Conservation (phyloP, 2,888 invertebrate genomes). For the Gerosis bhagava region DNA sequence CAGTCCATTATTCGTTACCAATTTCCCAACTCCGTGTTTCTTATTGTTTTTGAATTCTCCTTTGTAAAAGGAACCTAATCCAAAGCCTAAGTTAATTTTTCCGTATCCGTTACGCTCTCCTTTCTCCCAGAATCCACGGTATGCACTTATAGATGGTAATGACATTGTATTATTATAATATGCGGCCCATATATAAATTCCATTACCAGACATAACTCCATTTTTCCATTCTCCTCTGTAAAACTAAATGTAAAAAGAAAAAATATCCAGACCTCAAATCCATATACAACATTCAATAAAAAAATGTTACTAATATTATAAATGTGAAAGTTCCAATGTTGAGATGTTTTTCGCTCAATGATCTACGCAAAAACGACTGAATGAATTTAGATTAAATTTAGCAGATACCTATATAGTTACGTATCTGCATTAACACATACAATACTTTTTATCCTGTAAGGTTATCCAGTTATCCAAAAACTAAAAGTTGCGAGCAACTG, state of each 20-base stretch:
- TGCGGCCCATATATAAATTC: constrained; percentile 82
- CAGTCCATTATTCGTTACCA: constrained; percentile 81
- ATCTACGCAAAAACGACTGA: too few species aligned
- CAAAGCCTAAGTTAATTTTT: constrained; percentile 69
- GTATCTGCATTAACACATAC: too few species aligned
- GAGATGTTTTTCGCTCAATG: too few species aligned
- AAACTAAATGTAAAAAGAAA: constrained; percentile 54
- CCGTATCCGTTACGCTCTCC: constrained; percentile 80
- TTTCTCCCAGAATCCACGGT: constrained; percentile 79
- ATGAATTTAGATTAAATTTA: too few species aligned
- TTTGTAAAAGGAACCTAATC: constrained; percentile 77
- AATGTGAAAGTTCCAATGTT: too few species aligned
- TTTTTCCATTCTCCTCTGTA: constrained; percentile 83
- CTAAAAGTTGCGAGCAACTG: too few species aligned
- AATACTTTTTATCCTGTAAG: too few species aligned
- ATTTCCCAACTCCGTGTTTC: constrained; percentile 80
- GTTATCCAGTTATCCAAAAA: too few species aligned
- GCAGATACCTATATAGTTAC: too few species aligned
- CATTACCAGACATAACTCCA: constrained; percentile 81
- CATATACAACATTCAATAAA: too few species aligned
- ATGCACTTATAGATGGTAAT: constrained; percentile 75
- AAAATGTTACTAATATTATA: too few species aligned
- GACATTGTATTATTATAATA: constrained; percentile 76
- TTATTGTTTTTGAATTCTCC: constrained; percentile 80
- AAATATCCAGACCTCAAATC: neutral